Conservation (phyloP, 1,140 invertebrate species). For the Arion vulgaris region DNA sequence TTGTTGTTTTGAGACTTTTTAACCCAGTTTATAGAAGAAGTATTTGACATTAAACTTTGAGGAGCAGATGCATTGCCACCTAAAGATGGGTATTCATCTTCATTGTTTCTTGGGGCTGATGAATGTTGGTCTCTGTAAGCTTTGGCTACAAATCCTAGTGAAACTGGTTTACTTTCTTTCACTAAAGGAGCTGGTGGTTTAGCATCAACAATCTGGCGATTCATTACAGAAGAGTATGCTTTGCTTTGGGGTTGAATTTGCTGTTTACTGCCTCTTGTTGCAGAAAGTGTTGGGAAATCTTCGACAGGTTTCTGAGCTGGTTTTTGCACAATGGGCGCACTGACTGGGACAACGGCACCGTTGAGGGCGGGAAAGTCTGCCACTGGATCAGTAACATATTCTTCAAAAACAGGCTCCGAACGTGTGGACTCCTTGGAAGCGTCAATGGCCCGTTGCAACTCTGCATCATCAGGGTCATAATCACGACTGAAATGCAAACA, state of each 20-base stretch:
- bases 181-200: not conserved
- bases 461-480: slow-evolving; percentile 47
- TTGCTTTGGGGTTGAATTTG: slow-evolving; percentile 1
- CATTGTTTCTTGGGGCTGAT: slow-evolving; percentile 10
- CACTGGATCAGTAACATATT: slow-evolving; percentile 36
- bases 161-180: slow-evolving; percentile 29
- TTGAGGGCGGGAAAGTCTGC: slow-evolving; percentile 45
- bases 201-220: not conserved
- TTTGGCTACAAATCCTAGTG: not conserved
- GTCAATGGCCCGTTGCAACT: slow-evolving; percentile 56
- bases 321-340: not conserved
- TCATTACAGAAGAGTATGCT: slow-evolving; percentile 24
- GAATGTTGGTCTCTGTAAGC: not conserved
- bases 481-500: slow-evolving; percentile 12
- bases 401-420: slow-evolving; percentile 36
- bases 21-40: not conserved
- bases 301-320: slow-evolving; percentile 40
- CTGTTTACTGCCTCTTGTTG: not conserved
- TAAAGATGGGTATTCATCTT: slow-evolving; percentile 40
- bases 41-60: not conserved
- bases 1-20: slow-evolving; percentile 18
- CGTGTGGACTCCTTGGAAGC: slow-evolving; percentile 53
- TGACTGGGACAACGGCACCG: slow-evolving; percentile 21
- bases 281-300: slow-evolving; percentile 62
- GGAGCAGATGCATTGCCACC: slow-evolving; percentile 17